Evolutionary conservation across 2,113 vertebrate genomes (phyloP), one percentile per base, ranked within the genome.

Genomic region (Phyllostomus hastatus): DNA sequence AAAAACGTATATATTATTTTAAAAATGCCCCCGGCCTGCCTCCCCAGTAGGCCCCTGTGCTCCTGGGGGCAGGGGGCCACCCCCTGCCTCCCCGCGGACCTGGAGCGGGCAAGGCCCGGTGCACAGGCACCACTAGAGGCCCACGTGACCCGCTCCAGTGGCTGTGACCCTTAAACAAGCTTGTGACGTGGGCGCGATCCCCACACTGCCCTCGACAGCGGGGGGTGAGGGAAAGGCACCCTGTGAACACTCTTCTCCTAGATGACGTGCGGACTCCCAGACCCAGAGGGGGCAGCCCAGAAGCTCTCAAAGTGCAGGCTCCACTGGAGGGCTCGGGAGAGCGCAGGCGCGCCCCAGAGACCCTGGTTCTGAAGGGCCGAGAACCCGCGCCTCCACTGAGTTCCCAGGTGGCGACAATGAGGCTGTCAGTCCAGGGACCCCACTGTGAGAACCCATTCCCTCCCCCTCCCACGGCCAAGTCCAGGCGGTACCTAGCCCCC

Each of bases 141-240:
- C 46, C 12, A 17, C 2, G 54, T 11, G 8, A 16, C 16, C 8
- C 8, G 33, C n/a, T 28, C 1, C 2, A 64, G 38, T 2, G 31
- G 85, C 28, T 0, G 26, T 10, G 41, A 7, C 7, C 19, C 64
- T 70, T 64, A 7, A 75, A 41, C 61, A 12, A 4, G 19, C 35
- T 3, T 17, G 20, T 0, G 38, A 73, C 9, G 4, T 50, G 17
- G 83, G 31, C 26, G n/a, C 14, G 20, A 38, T 17, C 38, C n/a
- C 26, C 43, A 20, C 5, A 3, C 35, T 17, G 57, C 22, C 31
- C 6, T n/a, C 7, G 64, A 31, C 31, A 16, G 6, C 64, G n/a
- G 61, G 61, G 8, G 22, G 6, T 22, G 26, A 46, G 35, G 19
- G 28, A 59, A 46, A 72, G 50, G 31, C 31, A 7, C 5, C 57